These are phyloP conservation scores for Drosophila borborema DNA, from an alignment of 2,888 invertebrate species.

Conservation along the genomic window DNA sequence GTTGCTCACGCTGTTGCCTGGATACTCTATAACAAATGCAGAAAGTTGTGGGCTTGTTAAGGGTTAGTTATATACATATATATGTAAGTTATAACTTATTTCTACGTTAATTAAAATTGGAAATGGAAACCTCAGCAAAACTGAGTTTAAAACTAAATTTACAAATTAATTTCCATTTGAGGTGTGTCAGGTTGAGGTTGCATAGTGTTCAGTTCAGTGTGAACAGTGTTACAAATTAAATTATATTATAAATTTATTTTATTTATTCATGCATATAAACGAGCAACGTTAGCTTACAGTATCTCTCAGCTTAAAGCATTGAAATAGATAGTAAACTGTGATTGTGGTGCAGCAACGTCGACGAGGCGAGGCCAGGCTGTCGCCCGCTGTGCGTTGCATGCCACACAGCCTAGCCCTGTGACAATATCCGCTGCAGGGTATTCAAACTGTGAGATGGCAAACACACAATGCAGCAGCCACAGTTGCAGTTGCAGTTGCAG, in stretches of 20 bases:
- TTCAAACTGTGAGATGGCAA: conserved; percentile 22
- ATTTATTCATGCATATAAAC: too few species aligned
- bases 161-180: too few species aligned
- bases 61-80: too few species aligned
- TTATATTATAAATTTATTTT: too few species aligned
- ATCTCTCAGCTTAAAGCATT: too few species aligned
- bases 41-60: too few species aligned
- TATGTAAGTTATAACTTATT: background rate
- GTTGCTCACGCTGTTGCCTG: background rate
- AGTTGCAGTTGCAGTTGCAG: background rate
- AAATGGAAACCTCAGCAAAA: background rate
- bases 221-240: too few species aligned
- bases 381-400: conserved; percentile 39
- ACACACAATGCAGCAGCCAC: conserved; percentile 60
- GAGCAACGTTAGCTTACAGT: background rate
- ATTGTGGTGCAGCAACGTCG: background rate
- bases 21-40: conserved; percentile 11
- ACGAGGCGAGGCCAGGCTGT: background rate
- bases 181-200: too few species aligned
- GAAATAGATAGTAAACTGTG: background rate
- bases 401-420: conserved; percentile 6
- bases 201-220: too few species aligned
- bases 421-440: conserved; percentile 41
- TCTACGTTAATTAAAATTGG: background rate
- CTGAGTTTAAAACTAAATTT: too few species aligned